phyloP scores from a whole-genome alignment of 2,113 vertebrate species.

The Anser brachyrhynchus region DNA sequence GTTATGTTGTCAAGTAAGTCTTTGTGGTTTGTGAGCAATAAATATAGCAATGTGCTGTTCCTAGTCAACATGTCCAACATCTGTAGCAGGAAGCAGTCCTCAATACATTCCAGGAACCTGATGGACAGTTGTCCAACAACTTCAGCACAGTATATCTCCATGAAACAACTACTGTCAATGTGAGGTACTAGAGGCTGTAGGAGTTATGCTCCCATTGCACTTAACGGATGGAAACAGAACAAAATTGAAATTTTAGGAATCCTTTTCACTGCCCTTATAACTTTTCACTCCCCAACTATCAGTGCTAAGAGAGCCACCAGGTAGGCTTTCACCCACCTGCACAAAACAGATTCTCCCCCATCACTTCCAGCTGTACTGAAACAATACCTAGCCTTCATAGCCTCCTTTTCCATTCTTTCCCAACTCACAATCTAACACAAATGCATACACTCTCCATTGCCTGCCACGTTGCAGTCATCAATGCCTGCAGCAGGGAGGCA shows the following conservation, averaged over 20 bases:
- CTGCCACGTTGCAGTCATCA: neutral
- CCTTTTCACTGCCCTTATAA: neutral
- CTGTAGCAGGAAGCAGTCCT: too few species aligned
- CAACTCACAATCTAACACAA: neutral
- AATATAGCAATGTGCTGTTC: too few species aligned
- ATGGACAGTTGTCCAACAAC: too few species aligned
- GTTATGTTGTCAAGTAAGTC: too few species aligned
- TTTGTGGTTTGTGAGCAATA: too few species aligned
- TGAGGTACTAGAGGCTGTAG: neutral
- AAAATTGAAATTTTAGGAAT: neutral
- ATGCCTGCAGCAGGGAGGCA: neutral
- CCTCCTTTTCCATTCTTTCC: neutral
- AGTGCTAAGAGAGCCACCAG: neutral
- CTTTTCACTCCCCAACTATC: neutral
- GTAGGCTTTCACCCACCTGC: neutral
- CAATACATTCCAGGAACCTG: too few species aligned
- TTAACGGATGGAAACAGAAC: neutral
- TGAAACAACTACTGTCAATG: neutral
- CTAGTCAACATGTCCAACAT: too few species aligned
- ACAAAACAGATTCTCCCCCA: neutral
- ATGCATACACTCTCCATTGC: neutral
- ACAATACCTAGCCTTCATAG: neutral
- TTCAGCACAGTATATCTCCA: neutral
- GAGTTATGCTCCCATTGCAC: neutral
- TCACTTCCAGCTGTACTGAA: neutral